Evolutionary conservation across 2,888 invertebrate species (phyloP).

Genomic region (Philereme vetulata): DNA sequence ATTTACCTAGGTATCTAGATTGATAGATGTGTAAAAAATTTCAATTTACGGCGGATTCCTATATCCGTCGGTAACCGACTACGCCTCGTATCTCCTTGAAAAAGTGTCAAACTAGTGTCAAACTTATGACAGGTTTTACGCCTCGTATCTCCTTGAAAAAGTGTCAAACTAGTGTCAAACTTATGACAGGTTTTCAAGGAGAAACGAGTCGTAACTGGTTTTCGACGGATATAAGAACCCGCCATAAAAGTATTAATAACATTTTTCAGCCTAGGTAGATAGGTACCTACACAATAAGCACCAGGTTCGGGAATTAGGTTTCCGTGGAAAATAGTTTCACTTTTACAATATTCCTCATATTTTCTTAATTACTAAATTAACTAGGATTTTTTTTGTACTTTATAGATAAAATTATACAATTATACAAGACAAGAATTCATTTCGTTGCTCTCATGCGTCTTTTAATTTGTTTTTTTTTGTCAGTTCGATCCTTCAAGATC

Average conservation of each 20-base stretch:
- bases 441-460: constrained; percentile 19
- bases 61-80: no score
- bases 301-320: not conserved
- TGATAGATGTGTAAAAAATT: no score
- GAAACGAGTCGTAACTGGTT: no score
- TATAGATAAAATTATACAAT: constrained; percentile 3
- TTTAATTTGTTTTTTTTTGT: not conserved
- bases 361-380: constrained; percentile 2
- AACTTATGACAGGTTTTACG: no score
- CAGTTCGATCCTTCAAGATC: not conserved
- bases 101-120: no score
- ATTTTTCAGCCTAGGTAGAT: not conserved
- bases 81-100: no score
- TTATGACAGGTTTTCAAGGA: no score
- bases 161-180: no score
- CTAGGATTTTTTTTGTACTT: constrained; percentile 25
- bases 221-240: no score
- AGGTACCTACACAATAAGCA: not conserved
- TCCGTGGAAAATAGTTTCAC: not conserved
- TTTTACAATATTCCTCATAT: not conserved
- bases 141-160: no score
- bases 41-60: no score
- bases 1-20: no score
- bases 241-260: not conserved
- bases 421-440: constrained; percentile 11